Percentiles rank a stretch among this genome's conserved stretches.
Evolutionary conservation across 2,113 vertebrate genomes (phyloP).

Genomic region (Lasiurus cinereus): DNA sequence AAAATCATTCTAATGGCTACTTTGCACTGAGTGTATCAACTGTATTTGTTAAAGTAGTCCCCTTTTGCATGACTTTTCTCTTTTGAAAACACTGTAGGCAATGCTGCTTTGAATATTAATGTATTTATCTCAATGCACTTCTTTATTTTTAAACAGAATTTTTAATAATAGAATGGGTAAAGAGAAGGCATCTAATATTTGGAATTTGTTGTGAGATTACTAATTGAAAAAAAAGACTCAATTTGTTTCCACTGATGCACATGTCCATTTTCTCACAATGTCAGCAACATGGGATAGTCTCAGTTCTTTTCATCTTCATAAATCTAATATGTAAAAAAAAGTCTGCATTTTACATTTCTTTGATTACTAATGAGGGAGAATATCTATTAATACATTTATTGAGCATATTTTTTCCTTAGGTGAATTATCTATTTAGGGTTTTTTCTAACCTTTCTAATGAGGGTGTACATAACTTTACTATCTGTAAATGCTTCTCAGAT

Average conservation of each 20-base stretch:
- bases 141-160: constrained; percentile 30
- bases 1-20: background rate
- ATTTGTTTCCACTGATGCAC: background rate
- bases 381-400: background rate
- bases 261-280: background rate
- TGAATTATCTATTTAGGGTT: background rate
- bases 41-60: background rate
- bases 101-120: background rate
- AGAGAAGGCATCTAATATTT: background rate
- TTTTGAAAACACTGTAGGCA: background rate
- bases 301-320: background rate
- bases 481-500: constrained; percentile 8
- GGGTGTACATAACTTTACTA: background rate
- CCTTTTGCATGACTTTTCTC: background rate
- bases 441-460: constrained; percentile 17
- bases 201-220: background rate
- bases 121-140: background rate
- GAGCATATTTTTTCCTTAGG: background rate
- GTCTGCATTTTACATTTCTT: constrained; percentile 18
- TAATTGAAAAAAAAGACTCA: background rate
- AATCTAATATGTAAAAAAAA: background rate
- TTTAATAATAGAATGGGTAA: background rate
- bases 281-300: background rate
- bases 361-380: background rate
- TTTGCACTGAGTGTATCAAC: background rate